Conservation (phyloP, 37 sponge, comb jelly and placozoan genomes). For the Corticium candelabrum region DNA sequence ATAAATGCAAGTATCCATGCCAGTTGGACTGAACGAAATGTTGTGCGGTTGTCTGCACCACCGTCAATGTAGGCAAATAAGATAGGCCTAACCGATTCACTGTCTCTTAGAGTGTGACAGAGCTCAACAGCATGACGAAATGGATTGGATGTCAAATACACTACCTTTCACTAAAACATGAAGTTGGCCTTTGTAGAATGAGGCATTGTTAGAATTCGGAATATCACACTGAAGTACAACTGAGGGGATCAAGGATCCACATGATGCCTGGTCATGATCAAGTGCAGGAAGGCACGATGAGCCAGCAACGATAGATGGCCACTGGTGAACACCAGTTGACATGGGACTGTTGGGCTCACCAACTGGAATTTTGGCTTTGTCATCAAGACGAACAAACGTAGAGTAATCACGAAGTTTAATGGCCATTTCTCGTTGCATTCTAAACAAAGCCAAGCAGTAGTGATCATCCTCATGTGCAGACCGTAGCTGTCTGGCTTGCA, state of each 20-base stretch:
- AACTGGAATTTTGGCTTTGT: conserved; percentile 22
- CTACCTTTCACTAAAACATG: neutral
- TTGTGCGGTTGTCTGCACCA: neutral
- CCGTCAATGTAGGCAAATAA: neutral
- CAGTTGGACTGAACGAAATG: neutral
- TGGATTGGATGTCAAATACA: neutral
- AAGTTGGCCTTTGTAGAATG: neutral
- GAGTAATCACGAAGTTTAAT: neutral
- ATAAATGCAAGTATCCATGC: neutral
- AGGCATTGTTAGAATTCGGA: neutral
- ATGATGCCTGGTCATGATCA: neutral
- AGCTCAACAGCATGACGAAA: neutral
- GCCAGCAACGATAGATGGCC: neutral
- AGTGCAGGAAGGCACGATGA: neutral
- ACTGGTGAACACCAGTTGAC: neutral
- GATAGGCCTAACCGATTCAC: neutral
- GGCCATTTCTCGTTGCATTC: neutral
- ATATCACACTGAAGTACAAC: neutral
- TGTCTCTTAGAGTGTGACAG: neutral
- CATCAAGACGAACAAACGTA: conserved; percentile 14
- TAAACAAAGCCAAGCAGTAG: conserved; percentile 6
- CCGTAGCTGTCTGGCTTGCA: conserved; percentile 21
- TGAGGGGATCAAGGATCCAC: neutral
- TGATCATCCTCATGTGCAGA: conserved; percentile 21
- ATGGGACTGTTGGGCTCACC: conserved; percentile 18